Percentiles rank a stretch among this genome's conserved stretches.
phyloP scores from a whole-genome alignment of 2,797 vertebrate genomes.

The Ibycter americanus region DNA sequence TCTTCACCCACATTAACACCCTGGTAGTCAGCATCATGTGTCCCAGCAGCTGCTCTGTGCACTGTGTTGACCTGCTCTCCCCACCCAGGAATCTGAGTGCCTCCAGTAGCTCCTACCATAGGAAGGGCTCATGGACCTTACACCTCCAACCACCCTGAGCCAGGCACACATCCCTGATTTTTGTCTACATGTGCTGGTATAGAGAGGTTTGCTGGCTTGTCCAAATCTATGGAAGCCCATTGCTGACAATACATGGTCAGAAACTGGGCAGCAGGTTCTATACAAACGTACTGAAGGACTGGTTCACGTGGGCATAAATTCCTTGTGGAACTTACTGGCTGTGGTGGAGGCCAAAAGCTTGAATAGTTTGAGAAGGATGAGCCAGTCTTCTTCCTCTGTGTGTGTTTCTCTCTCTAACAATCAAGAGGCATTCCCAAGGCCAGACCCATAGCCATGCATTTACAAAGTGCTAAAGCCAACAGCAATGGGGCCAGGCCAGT shows the following conservation, averaged over 20 bases:
- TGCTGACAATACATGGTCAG: not conserved
- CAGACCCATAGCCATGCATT: not conserved
- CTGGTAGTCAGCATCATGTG: not conserved
- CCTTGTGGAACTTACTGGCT: not conserved
- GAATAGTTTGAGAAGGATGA: not conserved
- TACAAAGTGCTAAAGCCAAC: not conserved
- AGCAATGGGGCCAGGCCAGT: not conserved
- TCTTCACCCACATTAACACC: not conserved
- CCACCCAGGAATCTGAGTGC: not conserved
- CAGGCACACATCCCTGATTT: not conserved
- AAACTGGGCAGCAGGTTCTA: not conserved
- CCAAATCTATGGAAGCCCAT: not conserved
- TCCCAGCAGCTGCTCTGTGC: not conserved
- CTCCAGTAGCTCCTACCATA: not conserved
- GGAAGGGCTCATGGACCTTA: not conserved
- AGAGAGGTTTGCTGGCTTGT: not conserved
- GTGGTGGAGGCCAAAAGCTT: not conserved
- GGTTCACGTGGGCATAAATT: not conserved
- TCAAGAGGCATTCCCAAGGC: not conserved
- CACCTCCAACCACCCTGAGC: not conserved
- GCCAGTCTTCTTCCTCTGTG: not conserved
- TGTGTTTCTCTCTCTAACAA: accelerated
- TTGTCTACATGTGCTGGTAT: accelerated
- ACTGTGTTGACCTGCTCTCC: not conserved
- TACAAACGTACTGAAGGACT: not conserved